These are phyloP conservation scores for Sebastes vulpes DNA, from an alignment of 2,797 vertebrate genomes.

Conservation along the genomic window DNA sequence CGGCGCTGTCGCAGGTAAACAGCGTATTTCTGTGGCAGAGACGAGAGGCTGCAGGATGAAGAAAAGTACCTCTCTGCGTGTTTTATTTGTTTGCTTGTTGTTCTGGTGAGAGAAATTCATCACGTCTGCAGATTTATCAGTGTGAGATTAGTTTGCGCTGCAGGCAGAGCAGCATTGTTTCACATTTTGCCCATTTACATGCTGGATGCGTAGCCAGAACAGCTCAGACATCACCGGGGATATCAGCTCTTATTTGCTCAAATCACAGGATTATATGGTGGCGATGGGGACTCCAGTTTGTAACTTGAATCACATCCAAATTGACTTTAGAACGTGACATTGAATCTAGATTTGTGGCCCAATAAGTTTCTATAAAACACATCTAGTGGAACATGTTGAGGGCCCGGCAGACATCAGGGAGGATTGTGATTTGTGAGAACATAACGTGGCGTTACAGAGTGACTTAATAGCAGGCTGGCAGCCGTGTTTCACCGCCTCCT, in stretches of 20 bases:
- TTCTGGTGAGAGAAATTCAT: neutral
- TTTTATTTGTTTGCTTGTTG: neutral
- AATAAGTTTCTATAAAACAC: neutral
- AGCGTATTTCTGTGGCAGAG: neutral
- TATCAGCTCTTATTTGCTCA: conserved; percentile 1
- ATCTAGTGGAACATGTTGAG: neutral
- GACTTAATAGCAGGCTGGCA: neutral
- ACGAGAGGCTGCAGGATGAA: neutral
- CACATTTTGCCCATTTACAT: neutral
- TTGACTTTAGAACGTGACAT: neutral
- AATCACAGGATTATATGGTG: neutral
- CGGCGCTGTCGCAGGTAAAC: conserved; percentile 21
- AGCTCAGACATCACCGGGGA: neutral
- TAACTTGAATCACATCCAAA: neutral
- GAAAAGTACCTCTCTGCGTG: neutral
- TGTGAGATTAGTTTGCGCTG: neutral
- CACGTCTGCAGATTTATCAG: neutral
- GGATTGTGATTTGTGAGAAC: neutral
- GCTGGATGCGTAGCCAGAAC: neutral
- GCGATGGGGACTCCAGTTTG: neutral
- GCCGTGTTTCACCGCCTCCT: neutral
- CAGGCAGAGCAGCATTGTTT: neutral
- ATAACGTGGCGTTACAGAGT: neutral
- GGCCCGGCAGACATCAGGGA: neutral
- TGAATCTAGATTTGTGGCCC: neutral